phyloP scores from a whole-genome alignment of 1,140 invertebrate genomes.

The Orchesella cincta region DNA sequence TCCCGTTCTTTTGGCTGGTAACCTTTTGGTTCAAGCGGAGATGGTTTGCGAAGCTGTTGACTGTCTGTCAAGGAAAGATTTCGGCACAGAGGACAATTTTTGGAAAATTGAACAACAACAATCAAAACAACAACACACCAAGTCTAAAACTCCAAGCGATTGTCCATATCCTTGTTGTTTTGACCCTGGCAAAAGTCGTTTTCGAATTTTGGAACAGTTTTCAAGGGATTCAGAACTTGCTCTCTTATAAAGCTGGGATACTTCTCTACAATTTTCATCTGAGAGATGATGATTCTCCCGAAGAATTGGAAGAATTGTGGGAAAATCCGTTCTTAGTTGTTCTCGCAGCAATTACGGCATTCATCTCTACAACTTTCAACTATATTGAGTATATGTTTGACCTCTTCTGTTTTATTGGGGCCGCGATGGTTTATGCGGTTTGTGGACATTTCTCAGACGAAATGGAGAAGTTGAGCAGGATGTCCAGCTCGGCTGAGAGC shows the following conservation, averaged over 20 bases:
- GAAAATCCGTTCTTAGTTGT: background rate
- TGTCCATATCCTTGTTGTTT: background rate
- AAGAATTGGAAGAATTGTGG: background rate
- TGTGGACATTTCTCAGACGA: conserved; percentile 6
- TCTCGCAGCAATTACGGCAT: background rate
- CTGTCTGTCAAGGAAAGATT: background rate
- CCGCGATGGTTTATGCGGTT: background rate
- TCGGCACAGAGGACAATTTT: no score
- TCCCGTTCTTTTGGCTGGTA: background rate
- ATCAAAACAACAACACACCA: background rate
- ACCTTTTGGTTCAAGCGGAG: background rate
- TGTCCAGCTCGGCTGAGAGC: background rate
- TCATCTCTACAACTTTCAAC: background rate
- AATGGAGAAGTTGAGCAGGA: conserved; percentile 3
- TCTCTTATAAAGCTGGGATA: background rate
- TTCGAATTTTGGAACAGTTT: background rate
- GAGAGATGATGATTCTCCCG: background rate
- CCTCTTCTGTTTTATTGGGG: conserved; percentile 3
- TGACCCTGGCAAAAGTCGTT: background rate
- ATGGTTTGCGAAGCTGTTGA: background rate
- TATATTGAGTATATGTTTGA: background rate
- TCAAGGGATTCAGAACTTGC: background rate
- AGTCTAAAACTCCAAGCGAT: background rate
- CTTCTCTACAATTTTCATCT: background rate
- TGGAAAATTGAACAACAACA: no score